phyloP scores from a whole-genome alignment of 2,797 vertebrate species.

The Astyanax mexicanus region DNA sequence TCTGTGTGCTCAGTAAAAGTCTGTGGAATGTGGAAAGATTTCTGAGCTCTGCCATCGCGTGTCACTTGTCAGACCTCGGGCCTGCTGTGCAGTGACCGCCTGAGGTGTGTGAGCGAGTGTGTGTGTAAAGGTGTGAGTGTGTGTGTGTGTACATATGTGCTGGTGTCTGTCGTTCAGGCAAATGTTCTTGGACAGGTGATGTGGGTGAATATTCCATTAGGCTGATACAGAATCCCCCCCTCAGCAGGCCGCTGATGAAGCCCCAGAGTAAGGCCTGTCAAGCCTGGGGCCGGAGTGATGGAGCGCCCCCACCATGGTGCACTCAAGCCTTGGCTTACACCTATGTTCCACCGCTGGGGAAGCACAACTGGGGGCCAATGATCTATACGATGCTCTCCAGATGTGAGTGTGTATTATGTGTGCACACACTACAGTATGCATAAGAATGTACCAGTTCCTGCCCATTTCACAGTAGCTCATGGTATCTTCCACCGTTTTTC shows the following conservation, averaged over 20 bases:
- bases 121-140: conserved; percentile 42
- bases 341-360: conserved; percentile 73
- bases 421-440: neutral
- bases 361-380: conserved; percentile 69
- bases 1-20: neutral
- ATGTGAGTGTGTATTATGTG: conserved; percentile 64
- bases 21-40: neutral
- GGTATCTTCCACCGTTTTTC: neutral
- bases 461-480: conserved; percentile 12
- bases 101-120: conserved; percentile 27
- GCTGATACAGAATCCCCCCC: conserved; percentile 79
- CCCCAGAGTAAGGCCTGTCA: conserved; percentile 78
- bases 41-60: conserved; percentile 33
- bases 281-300: conserved; percentile 80
- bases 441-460: conserved; percentile 51
- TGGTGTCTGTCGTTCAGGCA: conserved; percentile 73
- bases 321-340: conserved; percentile 76
- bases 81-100: conserved; percentile 29
- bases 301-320: conserved; percentile 80
- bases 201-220: conserved; percentile 82
- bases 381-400: conserved; percentile 78
- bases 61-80: conserved; percentile 33
- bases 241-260: conserved; percentile 76
- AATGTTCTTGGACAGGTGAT: conserved; percentile 80
- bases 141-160: conserved; percentile 38